These are phyloP conservation scores for Saturnia pavonia DNA, from an alignment of 2,888 invertebrate species.

Conservation along the genomic window DNA sequence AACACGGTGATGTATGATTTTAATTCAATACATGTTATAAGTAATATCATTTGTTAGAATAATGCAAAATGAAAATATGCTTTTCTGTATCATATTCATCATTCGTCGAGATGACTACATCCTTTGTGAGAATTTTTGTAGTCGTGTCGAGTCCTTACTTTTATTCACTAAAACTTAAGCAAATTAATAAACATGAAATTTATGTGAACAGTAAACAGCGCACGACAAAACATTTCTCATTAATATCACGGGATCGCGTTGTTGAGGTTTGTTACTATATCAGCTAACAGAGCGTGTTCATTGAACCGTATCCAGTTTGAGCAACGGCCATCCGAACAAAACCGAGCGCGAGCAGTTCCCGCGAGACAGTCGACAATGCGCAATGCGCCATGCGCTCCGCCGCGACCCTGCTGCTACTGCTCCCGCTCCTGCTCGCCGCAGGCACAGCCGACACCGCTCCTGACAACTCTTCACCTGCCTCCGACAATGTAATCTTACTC, in stretches of 20 bases:
- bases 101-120: no score
- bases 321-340: constrained; percentile 68
- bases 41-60: no score
- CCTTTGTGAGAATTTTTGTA: no score
- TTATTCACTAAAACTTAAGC: no score
- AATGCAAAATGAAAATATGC: no score
- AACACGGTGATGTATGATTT: no score
- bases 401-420: constrained; percentile 48
- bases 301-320: constrained; percentile 53
- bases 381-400: constrained; percentile 62
- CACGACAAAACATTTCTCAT: neutral
- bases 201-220: neutral
- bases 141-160: no score
- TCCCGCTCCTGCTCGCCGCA: constrained; percentile 29
- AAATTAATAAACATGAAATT: neutral
- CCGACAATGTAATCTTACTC: constrained; percentile 29
- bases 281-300: constrained; percentile 28
- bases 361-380: constrained; percentile 66
- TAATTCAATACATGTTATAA: no score
- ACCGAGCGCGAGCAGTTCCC: constrained; percentile 57
- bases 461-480: constrained; percentile 27
- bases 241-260: neutral
- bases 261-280: neutral
- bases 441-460: constrained; percentile 30
- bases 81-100: no score